Evolutionary conservation across 2,888 invertebrate species (phyloP), one percentile per base, ranked within the genome.

Genomic region (Opisthograptis luteolata): DNA sequence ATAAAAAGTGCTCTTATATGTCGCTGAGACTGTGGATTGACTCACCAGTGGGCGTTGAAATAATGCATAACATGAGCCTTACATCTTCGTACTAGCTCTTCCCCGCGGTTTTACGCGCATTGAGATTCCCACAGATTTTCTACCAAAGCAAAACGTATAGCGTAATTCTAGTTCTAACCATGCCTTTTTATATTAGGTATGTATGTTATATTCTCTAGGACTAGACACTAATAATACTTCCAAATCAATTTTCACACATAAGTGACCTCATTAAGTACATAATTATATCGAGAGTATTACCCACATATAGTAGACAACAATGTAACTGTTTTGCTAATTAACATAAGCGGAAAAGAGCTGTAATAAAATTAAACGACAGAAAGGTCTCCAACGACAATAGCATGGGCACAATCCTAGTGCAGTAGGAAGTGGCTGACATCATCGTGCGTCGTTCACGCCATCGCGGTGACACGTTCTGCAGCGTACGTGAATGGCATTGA

Each of bases 401-500:
- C 17, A 22, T 22, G 19, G 31, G 31, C 40, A 37, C 37, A 44
- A 43, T 37, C 25, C 25, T 31, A 37, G 15, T 14, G 17, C 39
- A 24, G 10, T 36, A 44, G 50, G 40, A 71, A 81, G 78, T 78
- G 77, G 78, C 81, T 83, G 82, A 74, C 80, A 84, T 84, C 76
- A 83, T 83, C 78, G 79, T 70, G 71, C 71, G 68, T 68, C 73
- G 77, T 79, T 81, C 81, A 79, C 84, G 81, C 73, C 73, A 69
- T 73, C 73, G 65, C 72, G 64, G 73, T 66, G 68, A 82, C 82
- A 83, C 84, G 83, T 86, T 83, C 87, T 79, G 83, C 66, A 45
- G 37, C 46, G 54, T 65, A 84, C 87, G 88, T 86, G 87, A 55
- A 45, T 46, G 43, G 85, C 80, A 82, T 86, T 22, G 14, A 4